Percentiles rank a stretch among this genome's conserved stretches.
Evolutionary conservation across 2,113 vertebrate species (phyloP).

Genomic region (Eidolon helvum): DNA sequence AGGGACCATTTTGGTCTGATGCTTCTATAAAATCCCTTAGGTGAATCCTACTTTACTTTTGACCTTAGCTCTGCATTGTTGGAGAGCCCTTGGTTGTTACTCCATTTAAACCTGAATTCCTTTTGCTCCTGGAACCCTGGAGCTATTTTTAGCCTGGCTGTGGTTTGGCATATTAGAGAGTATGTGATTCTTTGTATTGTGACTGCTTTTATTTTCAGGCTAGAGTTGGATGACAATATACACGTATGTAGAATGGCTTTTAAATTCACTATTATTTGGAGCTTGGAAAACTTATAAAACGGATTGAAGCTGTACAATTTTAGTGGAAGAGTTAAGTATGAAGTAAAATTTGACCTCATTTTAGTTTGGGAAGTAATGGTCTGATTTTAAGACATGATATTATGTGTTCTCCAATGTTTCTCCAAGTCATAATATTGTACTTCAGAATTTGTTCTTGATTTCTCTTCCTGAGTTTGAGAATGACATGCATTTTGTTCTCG

Average conservation of each 20-base stretch:
- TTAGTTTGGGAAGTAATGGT: constrained; percentile 2
- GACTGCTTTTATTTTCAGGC: constrained; percentile 40
- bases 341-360: constrained; percentile 34
- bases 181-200: constrained; percentile 26
- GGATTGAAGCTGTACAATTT: background rate
- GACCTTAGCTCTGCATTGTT: background rate
- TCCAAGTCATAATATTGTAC: background rate
- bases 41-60: constrained; percentile 27
- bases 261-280: constrained; percentile 17
- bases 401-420: background rate
- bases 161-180: constrained; percentile 7
- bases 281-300: constrained; percentile 42
- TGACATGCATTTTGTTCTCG: background rate
- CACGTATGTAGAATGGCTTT: constrained; percentile 18
- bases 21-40: background rate
- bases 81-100: constrained; percentile 14
- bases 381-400: background rate
- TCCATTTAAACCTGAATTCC: constrained; percentile 33
- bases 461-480: background rate
- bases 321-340: constrained; percentile 27
- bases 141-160: constrained; percentile 36
- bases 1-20: background rate
- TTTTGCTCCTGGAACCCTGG: constrained; percentile 40
- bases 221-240: background rate
- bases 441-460: constrained; percentile 37